These are phyloP conservation scores for Volucella inflata DNA, from an alignment of 2,888 invertebrate genomes.

Conservation along the genomic window DNA sequence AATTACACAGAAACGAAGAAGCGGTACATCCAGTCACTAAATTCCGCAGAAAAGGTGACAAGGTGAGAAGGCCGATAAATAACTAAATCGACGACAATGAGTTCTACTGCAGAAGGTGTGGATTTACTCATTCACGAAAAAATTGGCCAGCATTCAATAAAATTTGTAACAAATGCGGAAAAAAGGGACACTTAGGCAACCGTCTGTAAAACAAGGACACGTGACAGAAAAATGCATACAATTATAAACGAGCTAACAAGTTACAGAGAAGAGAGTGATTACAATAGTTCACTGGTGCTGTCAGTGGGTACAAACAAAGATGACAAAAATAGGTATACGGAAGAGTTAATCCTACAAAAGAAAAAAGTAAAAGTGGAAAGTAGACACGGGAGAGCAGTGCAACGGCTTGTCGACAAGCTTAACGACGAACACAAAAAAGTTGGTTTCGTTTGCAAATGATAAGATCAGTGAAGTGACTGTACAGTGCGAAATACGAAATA, in stretches of 20 bases:
- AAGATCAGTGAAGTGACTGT: too few species aligned
- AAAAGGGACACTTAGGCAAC: constrained; percentile 53
- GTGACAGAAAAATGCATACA: constrained; percentile 37
- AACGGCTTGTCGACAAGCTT: constrained; percentile 45
- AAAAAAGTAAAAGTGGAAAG: constrained; percentile 62
- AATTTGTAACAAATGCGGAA: constrained; percentile 60
- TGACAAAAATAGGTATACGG: constrained; percentile 54
- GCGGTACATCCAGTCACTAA: constrained; percentile 35
- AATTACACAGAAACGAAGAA: constrained; percentile 41
- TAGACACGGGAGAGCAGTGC: too few species aligned
- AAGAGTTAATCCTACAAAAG: constrained; percentile 60
- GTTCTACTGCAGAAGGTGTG: constrained; percentile 55
- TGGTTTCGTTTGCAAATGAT: too few species aligned
- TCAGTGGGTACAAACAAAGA: constrained; percentile 63
- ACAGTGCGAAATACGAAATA: too few species aligned
- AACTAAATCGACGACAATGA: constrained; percentile 2
- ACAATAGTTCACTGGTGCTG: constrained; percentile 66
- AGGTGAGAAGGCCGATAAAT: constrained; percentile 39
- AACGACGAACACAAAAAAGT: constrained; percentile 4
- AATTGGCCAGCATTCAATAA: constrained; percentile 61
- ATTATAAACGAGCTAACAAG: constrained; percentile 36
- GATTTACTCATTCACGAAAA: constrained; percentile 54
- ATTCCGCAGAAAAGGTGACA: constrained; percentile 14
- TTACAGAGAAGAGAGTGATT: constrained; percentile 44
- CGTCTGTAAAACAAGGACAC: constrained; percentile 36